Base-by-base conservation (phyloP, 2,888 invertebrate genomes). In the Athalia cordata region DNA sequence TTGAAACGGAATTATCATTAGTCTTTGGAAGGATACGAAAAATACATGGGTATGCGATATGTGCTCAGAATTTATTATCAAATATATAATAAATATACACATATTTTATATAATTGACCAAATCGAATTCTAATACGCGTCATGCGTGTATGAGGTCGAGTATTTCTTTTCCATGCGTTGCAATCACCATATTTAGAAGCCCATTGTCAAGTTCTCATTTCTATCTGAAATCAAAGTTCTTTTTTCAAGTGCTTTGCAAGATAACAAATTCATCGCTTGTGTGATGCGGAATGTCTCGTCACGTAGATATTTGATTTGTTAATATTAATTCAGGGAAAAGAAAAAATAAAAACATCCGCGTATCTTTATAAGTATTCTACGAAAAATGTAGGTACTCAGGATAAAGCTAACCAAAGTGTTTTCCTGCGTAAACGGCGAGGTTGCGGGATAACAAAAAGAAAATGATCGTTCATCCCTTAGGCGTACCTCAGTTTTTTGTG, bases 81-180 rank as follows among this genome's bases (percentile, higher is more conserved):
- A 65, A 65, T 65, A 47, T 45, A 11, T 29, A 29, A 29, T 29
- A 29, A 0, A 2, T 29, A 29, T 29, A 29, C 29, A 29, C 29
- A 29, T 29, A 29, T 29, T 29, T 29, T 29, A 29, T 29, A 29
- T 29, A 29, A 29, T 29, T 29, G 29, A 29, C n/a, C 6, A 55
- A 55, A 55, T 55, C 55, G 9, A 55, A 6, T 55, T 55, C 0
- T n/a, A 11, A 55, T 7, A 11, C n/a, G 9, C 55, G n/a, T 9
- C 4, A 9, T 55, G 55, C 55, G 5, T 55, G 6, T n/a, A n/a
- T 70, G 11, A n/a, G 47, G 15, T 45, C 47, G 50, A 55, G 68
- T n/a, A n/a, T 13, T 55, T 57, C 72, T 72, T 59, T 72, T 57
- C 72, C 72, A 59, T 13, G 72, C 72, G 72, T 72, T 59, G 72